Evolutionary conservation across 2,113 vertebrate species (phyloP), one percentile per base, ranked within the genome.

Genomic region (Poeciliopsis turrubarensis): DNA sequence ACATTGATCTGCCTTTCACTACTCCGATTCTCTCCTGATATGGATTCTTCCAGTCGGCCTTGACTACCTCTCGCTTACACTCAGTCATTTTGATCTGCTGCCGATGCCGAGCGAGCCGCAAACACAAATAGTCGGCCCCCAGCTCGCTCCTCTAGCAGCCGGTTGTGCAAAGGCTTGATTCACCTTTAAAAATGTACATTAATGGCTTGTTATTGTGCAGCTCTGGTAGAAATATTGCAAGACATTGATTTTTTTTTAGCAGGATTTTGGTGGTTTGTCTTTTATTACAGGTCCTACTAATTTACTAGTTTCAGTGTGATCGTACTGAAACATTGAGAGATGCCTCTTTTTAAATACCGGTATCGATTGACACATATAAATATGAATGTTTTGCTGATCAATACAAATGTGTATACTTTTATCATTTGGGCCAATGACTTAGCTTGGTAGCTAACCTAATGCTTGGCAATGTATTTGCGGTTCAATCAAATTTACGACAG

Each of bases 1-100:
- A 82, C 87, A 87, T 85, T 80, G 80, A 90, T 87, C 80, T 81
- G 74, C 78, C 71, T 87, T 87, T 82, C 83, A 77, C 69, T 73
- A 29, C 79, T 73, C 77, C 57, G 72, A 41, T 31, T 80, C 73
- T 68, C 82, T 86, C 47, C 82, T 75, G 74, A 73, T 89, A 80
- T 84, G 84, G 89, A 86, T 86, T 87, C 82, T 72, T 71, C 62
- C 75, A 78, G 73, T 73, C 54, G 75, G 88, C 88, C 86, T 90
- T 82, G 81, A 81, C 83, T 79, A 32, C 77, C 57, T 82, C 65
- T 84, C 65, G 17, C 82, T 88, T 73, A 71, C 39, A 13, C 68
- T 84, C 78, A 77, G 68, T 79, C 77, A 66, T 86, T 72, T 72
- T 70, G 80, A 86, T 85, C 78, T 65, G 72, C 65, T 27, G 78